Evolutionary conservation across 2,888 invertebrate species (phyloP).

Genomic region (Polydrusus pterygomalis): DNA sequence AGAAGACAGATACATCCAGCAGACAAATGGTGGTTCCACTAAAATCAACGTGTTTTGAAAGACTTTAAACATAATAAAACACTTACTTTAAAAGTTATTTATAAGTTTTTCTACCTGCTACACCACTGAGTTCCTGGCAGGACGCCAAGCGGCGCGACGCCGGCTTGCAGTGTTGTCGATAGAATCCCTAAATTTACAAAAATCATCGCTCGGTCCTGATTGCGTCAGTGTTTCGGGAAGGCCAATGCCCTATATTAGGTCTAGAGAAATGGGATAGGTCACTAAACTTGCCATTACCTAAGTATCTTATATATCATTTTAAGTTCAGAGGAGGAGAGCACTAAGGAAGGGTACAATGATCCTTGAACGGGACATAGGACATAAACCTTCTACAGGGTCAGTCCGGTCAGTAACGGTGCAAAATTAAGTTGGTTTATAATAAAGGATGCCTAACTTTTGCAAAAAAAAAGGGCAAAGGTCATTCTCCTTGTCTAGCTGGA

Average conservation of each 20-base stretch:
- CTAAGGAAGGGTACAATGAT: too few species aligned
- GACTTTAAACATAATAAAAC: constrained; percentile 48
- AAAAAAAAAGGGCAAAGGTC: too few species aligned
- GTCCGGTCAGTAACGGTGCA: too few species aligned
- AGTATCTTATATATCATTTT: too few species aligned
- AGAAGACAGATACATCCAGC: neutral
- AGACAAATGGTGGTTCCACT: constrained; percentile 37
- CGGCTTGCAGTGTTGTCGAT: constrained; percentile 41
- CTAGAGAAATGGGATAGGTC: neutral
- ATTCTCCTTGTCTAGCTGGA: too few species aligned
- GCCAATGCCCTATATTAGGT: neutral
- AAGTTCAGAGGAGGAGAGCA: too few species aligned
- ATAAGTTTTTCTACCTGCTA: constrained; percentile 53
- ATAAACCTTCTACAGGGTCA: too few species aligned
- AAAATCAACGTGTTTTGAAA: constrained; percentile 46
- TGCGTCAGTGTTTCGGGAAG: neutral
- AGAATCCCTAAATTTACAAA: neutral
- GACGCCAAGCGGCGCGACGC: constrained; percentile 48
- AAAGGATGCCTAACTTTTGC: too few species aligned
- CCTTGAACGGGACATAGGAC: too few species aligned
- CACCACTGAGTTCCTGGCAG: constrained; percentile 53
- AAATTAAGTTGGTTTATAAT: too few species aligned
- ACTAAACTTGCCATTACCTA: too few species aligned
- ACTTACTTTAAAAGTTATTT: constrained; percentile 51
- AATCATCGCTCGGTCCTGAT: neutral